A percentile compares a stretch with the other conserved stretches of the same genome.
These are phyloP conservation scores for Cremastinae sp. DNA, from an alignment of 2,888 invertebrate species.

Conservation along the genomic window DNA sequence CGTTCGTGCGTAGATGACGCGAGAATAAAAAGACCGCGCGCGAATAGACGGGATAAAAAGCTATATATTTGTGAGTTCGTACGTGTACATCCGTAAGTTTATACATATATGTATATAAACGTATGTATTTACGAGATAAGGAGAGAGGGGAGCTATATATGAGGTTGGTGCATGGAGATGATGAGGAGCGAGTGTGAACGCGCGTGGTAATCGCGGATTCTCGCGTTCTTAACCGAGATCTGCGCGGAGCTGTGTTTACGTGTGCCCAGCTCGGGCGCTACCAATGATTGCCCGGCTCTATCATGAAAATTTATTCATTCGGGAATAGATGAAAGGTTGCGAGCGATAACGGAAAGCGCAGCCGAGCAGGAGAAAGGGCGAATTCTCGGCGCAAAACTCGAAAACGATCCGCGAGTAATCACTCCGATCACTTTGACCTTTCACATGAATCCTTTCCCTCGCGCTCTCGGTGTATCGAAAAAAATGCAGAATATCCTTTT, in stretches of 20 bases:
- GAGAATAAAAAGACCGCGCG: slow-evolving; percentile 39
- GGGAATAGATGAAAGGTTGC: slow-evolving; percentile 48
- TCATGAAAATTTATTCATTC: slow-evolving; percentile 55
- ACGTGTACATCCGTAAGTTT: no score
- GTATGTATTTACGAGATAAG: neutral
- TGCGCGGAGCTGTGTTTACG: slow-evolving; percentile 23
- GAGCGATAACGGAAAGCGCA: slow-evolving; percentile 4
- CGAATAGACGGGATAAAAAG: slow-evolving; percentile 6
- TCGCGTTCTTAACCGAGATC: slow-evolving; percentile 36
- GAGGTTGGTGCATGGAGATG: slow-evolving; percentile 25
- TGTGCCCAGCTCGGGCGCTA: slow-evolving; percentile 22
- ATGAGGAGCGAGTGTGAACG: slow-evolving; percentile 48
- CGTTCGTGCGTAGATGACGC: slow-evolving; percentile 27
- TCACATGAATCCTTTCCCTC: slow-evolving; percentile 48
- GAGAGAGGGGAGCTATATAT: slow-evolving; percentile 3
- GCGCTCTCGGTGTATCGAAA: slow-evolving; percentile 4
- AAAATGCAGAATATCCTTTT: slow-evolving; percentile 1
- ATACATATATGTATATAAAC: no score
- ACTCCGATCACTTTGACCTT: slow-evolving; percentile 56
- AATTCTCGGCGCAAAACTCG: slow-evolving; percentile 14
- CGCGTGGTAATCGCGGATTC: slow-evolving; percentile 49
- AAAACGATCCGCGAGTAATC: slow-evolving; percentile 56
- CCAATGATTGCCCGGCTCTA: slow-evolving; percentile 40
- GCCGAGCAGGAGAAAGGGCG: slow-evolving; percentile 19
- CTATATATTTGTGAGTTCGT: neutral